Evolutionary conservation across 2,888 invertebrate genomes (phyloP).

Genomic region (Meliscaeva auricollis): DNA sequence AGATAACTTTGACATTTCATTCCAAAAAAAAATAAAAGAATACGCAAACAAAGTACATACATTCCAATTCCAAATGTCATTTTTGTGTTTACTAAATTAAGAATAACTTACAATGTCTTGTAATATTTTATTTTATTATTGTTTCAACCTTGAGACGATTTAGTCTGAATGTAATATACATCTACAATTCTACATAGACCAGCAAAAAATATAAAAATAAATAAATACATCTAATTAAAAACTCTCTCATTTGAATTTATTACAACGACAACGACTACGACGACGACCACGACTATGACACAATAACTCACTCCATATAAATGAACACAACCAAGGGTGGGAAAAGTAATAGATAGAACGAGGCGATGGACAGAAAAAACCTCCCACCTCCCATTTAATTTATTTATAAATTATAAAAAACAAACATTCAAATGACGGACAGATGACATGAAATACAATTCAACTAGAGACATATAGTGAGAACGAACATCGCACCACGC

Average conservation of each 20-base stretch:
- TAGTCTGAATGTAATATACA: constrained; percentile 10
- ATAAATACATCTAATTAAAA: constrained; percentile 46
- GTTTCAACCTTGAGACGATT: constrained; percentile 64
- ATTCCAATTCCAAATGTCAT: background rate
- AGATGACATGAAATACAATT: constrained; percentile 62
- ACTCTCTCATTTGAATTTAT: constrained; percentile 64
- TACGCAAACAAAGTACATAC: constrained; percentile 6
- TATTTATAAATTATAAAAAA: constrained; percentile 43
- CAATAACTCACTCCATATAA: constrained; percentile 15
- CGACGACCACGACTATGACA: constrained; percentile 7
- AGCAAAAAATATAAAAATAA: constrained; percentile 42
- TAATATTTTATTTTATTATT: constrained; percentile 61
- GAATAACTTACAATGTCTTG: constrained; percentile 28
- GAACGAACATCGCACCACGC: background rate
- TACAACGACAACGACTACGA: constrained; percentile 17
- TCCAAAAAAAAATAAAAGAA: constrained; percentile 17
- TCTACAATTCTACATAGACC: constrained; percentile 21
- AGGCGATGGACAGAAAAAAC: constrained; percentile 26
- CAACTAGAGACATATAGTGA: constrained; percentile 33
- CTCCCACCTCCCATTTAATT: constrained; percentile 46
- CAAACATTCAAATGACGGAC: constrained; percentile 59
- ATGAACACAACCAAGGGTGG: constrained; percentile 49
- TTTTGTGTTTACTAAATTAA: constrained; percentile 12
- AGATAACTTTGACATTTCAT: constrained; percentile 59
- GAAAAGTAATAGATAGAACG: constrained; percentile 27